Evolutionary conservation across 2,113 vertebrate genomes (phyloP).

Genomic region (Ciconia boyciana): DNA sequence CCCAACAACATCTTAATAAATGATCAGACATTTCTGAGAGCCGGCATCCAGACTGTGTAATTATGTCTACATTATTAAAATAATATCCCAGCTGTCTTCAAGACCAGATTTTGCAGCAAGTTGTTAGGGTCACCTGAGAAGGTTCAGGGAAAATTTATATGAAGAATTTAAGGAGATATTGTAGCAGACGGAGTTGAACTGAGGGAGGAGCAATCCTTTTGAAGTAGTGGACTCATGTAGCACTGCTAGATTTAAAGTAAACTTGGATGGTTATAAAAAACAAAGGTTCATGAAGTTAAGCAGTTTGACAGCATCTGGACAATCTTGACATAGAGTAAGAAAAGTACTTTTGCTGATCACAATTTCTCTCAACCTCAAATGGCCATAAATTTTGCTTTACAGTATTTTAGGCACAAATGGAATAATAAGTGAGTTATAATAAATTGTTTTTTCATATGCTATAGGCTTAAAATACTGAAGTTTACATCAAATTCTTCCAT

Average conservation of each 20-base stretch:
- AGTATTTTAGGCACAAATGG: background rate
- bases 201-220: background rate
- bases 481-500: background rate
- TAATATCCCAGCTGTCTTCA: conserved; percentile 4
- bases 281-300: background rate
- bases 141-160: background rate
- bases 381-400: background rate
- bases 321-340: background rate
- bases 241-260: background rate
- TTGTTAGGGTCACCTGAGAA: conserved; percentile 17
- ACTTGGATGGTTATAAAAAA: background rate
- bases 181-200: background rate
- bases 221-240: background rate
- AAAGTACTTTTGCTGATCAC: background rate
- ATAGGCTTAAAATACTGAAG: background rate
- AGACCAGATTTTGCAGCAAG: background rate
- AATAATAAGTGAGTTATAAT: conserved; percentile 3
- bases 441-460: conserved; percentile 12
- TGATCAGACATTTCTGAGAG: background rate
- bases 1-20: background rate
- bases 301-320: background rate
- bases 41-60: background rate
- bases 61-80: conserved; percentile 31
- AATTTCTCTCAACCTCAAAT: background rate
- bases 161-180: background rate